Base-by-base conservation (phyloP, 1,140 invertebrate species). In the Pogonognathellus flavescens region DNA sequence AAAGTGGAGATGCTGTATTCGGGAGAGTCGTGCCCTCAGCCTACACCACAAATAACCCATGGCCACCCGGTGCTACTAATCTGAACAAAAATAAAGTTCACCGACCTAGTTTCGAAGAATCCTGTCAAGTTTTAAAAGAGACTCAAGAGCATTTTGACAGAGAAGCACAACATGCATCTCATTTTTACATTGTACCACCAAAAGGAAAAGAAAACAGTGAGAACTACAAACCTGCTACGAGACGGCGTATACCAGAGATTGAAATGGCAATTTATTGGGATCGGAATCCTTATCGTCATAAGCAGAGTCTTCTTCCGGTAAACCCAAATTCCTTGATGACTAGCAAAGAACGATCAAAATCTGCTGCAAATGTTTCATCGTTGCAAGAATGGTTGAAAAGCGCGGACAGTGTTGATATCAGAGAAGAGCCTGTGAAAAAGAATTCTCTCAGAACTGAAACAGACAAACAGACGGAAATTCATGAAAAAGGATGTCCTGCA, bases 261-360 rank as follows among this genome's bases (percentile, higher is more conserved):
- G 86, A 86, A 41, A 14, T 86, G 76, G 86, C 86, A 14, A 41
- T 86, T 53, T 86, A 86, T 72, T 86, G 86, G 86, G 86, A 86
- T 50, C 53, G 86, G 31, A 57, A 82, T 18, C 86, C 86, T 13
- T 84, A 53, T 57, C 82, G 84, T 41, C 80, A n/a, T n/a, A n/a
- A n/a, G n/a, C n/a, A 53, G 22, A 66, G 84, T 82, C 41, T 83
- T 62, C 22, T 66, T 50, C n/a, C 80, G 18, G 50, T 6, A 11
- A 57, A 60, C 53, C 20, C 22, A 10, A 66, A 13, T 66, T 31
- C 25, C 11, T 41, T 13, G 20, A n/a, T 50, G 14, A 72, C 9
- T 10, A 53, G n/a, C 10, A 53, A 60, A 53, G 13, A 52, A 72
- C 70, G 62, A 76, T 84, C 60, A 22, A 70, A 84, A 72, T 84